Evolutionary conservation across 1,140 invertebrate species (phyloP), one percentile per base, ranked within the genome.

Genomic region (Cyclargus thomasi): DNA sequence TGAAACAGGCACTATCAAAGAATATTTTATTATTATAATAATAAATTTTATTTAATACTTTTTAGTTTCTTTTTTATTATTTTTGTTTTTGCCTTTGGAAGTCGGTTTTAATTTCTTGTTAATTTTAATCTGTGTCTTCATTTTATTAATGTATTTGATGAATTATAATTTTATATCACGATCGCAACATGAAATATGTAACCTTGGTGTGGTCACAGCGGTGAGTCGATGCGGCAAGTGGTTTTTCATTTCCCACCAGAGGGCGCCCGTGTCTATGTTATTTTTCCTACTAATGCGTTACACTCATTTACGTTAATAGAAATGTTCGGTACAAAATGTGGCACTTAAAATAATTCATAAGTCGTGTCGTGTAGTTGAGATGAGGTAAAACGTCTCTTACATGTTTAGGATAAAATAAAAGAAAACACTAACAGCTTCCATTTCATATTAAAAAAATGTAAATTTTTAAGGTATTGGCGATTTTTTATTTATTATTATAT

Each of bases 241-340:
- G 55, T 69, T 69, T 69, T 65, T 69, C 64, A 69, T 69, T 69
- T 65, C 68, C 68, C 62, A 57, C 68, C 68, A 69, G 68, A 65
- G 65, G 68, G 68, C 65, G 68, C 65, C 65, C 68, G 36, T 36
- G 64, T 69, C 47, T 69, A 59, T 59, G 20, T 6, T 65, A 65
- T 69, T 69, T 47, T 59, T 62, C 68, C 63, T 69, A 65, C 63
- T 69, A 65, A 65, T 65, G 64, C 64, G 55, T 20, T 7, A 59
- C 55, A 59, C 55, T 59, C 55, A 59, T 59, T 59, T 59, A 59
- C 55, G 55, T 18, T 59, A 59, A 59, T 59, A 18, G 55, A 20
- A 22, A 59, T 59, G 18, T 59, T 59, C 55, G 11, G 55, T 20
- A 59, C 14, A 20, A 59, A 18, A 59, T 59, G 21, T 20, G 14